phyloP scores from a whole-genome alignment of 2,113 vertebrate species.

The Cyprinodon variegatus region DNA sequence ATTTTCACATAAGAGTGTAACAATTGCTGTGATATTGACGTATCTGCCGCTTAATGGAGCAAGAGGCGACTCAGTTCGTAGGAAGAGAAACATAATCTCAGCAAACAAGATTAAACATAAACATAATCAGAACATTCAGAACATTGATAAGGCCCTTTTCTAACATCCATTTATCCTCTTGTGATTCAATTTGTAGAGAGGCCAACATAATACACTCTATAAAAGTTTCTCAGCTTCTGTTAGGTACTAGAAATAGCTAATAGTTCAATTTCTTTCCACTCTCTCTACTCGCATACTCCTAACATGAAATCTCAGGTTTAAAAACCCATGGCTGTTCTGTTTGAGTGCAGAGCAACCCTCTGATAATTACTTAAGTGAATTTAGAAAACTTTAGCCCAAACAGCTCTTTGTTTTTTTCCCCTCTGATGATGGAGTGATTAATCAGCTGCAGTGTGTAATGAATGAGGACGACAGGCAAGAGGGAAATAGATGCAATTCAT shows the following conservation, averaged over 20 bases:
- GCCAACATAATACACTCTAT: constrained; percentile 31
- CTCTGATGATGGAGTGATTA: constrained; percentile 70
- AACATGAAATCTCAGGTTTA: constrained; percentile 44
- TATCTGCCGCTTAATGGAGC: constrained; percentile 34
- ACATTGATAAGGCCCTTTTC: constrained; percentile 60
- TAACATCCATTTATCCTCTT: constrained; percentile 38
- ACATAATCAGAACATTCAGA: constrained; percentile 33
- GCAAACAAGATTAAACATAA: constrained; percentile 44
- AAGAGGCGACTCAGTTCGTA: constrained; percentile 29
- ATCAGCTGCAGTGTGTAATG: constrained; percentile 60
- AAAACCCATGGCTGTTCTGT: constrained; percentile 43
- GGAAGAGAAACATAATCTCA: constrained; percentile 30
- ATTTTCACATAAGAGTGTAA: constrained; percentile 41
- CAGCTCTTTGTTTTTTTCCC: constrained; percentile 73
- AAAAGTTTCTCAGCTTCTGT: constrained; percentile 40
- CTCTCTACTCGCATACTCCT: background rate
- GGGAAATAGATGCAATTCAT: constrained; percentile 62
- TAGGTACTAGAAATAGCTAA: constrained; percentile 18
- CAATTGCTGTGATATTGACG: constrained; percentile 36
- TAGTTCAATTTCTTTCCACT: constrained; percentile 1
- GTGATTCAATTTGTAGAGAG: constrained; percentile 43
- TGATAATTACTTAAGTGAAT: constrained; percentile 72
- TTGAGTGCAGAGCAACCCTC: constrained; percentile 30
- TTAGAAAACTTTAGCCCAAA: constrained; percentile 67
- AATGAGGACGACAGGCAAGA: constrained; percentile 48